Conservation (phyloP, 2,797 vertebrate genomes). For the Thripadectes ignobilis region DNA sequence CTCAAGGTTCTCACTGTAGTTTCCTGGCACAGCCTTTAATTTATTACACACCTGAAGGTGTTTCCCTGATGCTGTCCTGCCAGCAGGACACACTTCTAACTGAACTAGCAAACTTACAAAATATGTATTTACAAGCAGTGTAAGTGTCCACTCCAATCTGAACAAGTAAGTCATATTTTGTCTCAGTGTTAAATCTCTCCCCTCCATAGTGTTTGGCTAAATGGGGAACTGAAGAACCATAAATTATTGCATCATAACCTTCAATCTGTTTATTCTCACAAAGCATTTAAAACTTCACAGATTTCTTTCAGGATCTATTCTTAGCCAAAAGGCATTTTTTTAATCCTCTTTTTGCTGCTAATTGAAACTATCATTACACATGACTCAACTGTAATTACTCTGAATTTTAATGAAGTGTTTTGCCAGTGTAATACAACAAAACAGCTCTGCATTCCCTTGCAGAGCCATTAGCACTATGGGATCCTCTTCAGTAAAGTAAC, state of each 20-base stretch:
- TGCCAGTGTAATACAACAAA: not conserved
- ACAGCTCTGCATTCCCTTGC: not conserved
- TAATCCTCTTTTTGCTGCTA: not conserved
- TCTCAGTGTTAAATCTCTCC: not conserved
- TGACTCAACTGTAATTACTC: not conserved
- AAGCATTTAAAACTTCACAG: not conserved
- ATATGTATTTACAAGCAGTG: not conserved
- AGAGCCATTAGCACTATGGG: not conserved
- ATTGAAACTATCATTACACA: not conserved
- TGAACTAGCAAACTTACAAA: not conserved
- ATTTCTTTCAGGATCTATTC: not conserved
- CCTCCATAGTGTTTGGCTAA: not conserved
- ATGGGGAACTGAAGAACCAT: not conserved
- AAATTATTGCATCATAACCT: not conserved
- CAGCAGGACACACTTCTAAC: not conserved
- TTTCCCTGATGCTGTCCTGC: not conserved
- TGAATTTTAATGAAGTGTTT: constrained; percentile 9
- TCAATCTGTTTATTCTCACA: not conserved
- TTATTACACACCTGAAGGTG: not conserved
- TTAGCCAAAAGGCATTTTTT: not conserved
- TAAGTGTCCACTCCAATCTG: not conserved
- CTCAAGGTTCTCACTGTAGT: not conserved
- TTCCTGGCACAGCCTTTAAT: not conserved
- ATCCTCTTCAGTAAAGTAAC: constrained; percentile 12
- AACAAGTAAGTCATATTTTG: not conserved